Conservation (phyloP, 2,888 invertebrate species). For the Trimorus sp. region DNA sequence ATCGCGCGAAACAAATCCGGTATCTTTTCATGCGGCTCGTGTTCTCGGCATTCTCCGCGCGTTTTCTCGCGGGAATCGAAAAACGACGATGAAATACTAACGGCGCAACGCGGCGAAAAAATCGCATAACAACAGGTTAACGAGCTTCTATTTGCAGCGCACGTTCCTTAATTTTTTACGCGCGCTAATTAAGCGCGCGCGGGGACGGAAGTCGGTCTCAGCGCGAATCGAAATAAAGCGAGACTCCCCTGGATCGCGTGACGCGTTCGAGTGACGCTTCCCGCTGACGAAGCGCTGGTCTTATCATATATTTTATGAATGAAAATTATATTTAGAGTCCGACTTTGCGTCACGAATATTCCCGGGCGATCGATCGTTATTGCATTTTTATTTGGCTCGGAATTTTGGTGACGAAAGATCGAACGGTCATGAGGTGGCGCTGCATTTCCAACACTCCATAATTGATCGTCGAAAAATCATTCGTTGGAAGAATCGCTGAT, state of each 20-base stretch:
- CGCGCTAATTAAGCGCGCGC: slow-evolving; percentile 1
- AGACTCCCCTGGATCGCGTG: background rate
- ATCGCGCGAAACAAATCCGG: too few species aligned
- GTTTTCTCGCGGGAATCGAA: too few species aligned
- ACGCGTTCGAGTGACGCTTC: slow-evolving; percentile 12
- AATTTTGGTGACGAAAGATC: slow-evolving; percentile 8
- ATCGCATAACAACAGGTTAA: slow-evolving; percentile 12
- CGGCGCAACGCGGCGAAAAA: background rate
- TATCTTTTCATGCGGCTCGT: too few species aligned
- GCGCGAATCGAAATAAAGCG: slow-evolving; percentile 17
- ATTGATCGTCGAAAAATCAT: too few species aligned
- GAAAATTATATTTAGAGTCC: slow-evolving; percentile 36
- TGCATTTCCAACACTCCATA: background rate
- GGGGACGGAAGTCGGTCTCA: background rate
- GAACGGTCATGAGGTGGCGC: background rate
- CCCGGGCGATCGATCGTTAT: slow-evolving; percentile 24
- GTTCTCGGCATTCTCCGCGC: too few species aligned
- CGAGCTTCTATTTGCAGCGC: slow-evolving; percentile 10
- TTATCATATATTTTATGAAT: slow-evolving; percentile 35
- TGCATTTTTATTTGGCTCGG: slow-evolving; percentile 18
- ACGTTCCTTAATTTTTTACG: slow-evolving; percentile 10
- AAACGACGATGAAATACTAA: slow-evolving; percentile 2
- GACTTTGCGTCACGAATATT: slow-evolving; percentile 30
- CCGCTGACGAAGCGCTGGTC: slow-evolving; percentile 2
- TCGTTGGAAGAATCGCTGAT: background rate